Percentiles rank a stretch among this genome's conserved stretches.
Conservation (phyloP, 2,888 invertebrate genomes). For the Eilema depressum region DNA sequence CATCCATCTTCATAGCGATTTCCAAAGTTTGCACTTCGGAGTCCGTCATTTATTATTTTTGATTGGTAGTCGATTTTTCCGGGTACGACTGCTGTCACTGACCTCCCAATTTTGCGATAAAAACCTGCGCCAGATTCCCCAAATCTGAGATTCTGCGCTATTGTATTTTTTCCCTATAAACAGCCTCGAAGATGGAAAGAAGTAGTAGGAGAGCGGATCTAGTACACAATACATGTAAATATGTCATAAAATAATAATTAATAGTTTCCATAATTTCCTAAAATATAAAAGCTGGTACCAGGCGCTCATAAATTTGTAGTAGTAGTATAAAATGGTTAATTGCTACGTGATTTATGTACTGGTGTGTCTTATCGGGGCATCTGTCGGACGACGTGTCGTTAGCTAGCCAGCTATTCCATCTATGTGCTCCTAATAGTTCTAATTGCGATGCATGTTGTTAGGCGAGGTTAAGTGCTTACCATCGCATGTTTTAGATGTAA, state of each 20-base stretch:
- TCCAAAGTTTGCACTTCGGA: no score
- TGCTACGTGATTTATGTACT: constrained; percentile 65
- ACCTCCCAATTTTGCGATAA: no score
- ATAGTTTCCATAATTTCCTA: constrained; percentile 2
- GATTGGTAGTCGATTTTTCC: no score
- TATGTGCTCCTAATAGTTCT: constrained; percentile 60
- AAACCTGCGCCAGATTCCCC: no score
- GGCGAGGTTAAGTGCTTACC: constrained; percentile 7
- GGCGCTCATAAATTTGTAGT: constrained; percentile 55
- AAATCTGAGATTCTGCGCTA: no score
- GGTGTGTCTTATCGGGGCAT: constrained; percentile 28
- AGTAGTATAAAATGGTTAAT: constrained; percentile 62
- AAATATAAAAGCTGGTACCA: constrained; percentile 13
- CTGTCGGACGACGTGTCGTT: constrained; percentile 40
- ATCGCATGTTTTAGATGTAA: neutral
- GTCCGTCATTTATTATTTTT: no score
- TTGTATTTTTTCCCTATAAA: neutral
- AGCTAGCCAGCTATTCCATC: constrained; percentile 56
- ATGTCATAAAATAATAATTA: neutral
- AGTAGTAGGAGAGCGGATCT: neutral
- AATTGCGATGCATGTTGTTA: constrained; percentile 41
- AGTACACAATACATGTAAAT: neutral
- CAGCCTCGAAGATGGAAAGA: neutral
- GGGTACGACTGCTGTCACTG: no score
- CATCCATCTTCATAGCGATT: no score